These are phyloP conservation scores for Hypotaenidia philippensis DNA, from an alignment of 2,797 vertebrate genomes.

Conservation along the genomic window DNA sequence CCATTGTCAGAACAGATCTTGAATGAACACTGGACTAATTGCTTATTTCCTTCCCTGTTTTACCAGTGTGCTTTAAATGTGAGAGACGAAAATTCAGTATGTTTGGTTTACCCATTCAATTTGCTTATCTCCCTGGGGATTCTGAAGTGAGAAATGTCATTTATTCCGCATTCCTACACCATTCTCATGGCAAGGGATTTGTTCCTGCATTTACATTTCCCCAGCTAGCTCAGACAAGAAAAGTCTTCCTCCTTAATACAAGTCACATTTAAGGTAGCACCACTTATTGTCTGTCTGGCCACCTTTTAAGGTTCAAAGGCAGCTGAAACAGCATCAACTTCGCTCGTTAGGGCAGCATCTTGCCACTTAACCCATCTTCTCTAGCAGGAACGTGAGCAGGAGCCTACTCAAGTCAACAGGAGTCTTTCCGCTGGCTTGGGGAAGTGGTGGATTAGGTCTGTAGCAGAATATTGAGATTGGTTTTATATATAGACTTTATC, in stretches of 20 bases:
- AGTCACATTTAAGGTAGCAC: constrained; percentile 38
- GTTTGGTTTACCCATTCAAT: background rate
- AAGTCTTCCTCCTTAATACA: constrained; percentile 49
- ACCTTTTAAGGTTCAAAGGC: background rate
- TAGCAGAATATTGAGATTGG: background rate
- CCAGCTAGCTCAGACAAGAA: background rate
- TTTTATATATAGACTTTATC: background rate
- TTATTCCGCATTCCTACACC: background rate
- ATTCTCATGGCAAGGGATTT: background rate
- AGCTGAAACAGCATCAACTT: background rate
- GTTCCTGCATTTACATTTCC: background rate
- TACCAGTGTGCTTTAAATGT: background rate
- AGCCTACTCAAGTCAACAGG: background rate
- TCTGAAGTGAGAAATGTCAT: background rate
- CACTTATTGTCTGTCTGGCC: constrained; percentile 10
- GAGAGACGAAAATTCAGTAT: background rate
- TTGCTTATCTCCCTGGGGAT: background rate
- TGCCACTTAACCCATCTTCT: background rate
- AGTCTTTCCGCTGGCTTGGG: background rate
- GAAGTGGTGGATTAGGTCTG: background rate
- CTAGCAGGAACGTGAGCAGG: background rate
- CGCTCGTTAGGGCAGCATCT: background rate
- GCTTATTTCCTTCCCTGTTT: background rate
- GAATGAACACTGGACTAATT: background rate
- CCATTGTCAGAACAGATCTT: background rate